Base-by-base conservation (phyloP, 2,888 invertebrate genomes). In the Octonoba sinensis region DNA sequence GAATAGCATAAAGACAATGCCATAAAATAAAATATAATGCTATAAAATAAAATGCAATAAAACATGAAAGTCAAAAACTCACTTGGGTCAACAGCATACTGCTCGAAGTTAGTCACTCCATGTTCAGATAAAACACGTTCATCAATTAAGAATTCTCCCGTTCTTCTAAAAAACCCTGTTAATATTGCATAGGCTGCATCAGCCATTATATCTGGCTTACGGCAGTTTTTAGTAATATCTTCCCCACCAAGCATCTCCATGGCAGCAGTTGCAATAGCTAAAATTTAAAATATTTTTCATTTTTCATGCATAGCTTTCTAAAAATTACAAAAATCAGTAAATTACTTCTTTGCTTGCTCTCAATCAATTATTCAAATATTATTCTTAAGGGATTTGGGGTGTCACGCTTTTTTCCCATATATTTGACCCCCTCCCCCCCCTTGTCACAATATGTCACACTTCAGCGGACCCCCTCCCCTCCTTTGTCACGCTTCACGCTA, bases 131-230 rank as follows among this genome's bases (percentile, higher is more conserved):
- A 90, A 0, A 99, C 91, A 18, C 95, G 93, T 87, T 99, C 99
- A 87, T 99, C 99, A 66, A 98, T 93, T 46, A 92, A 93, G 88
- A 99, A 99, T 87, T 97, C 92, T 0, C 99, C 98, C 0, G 95
- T 95, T 1, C 90, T 89, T 87, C 91, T 92, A 36, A n/a, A n/a
- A n/a, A n/a, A n/a, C 86, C 93, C 93, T 86, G 91, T 91, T 16
- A 96, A 89, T 87, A 96, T 93, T 11, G 92, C 91, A 88, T 97
- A 96, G 0, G 96, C 96, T 3, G 97, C 95, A 89, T 97, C 97
- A 0, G 94, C 93, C 87, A 96, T 92, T 84, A 97, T 96, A 27
- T 95, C 95, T 0, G 93, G 93, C 87, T 93, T 94, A 65, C 96
- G 91, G 85, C 94, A 94, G 84, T 90, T 89, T 49, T 91, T 91